Base-by-base conservation (phyloP, 1,140 invertebrate species). In the Drosophila azteca region DNA sequence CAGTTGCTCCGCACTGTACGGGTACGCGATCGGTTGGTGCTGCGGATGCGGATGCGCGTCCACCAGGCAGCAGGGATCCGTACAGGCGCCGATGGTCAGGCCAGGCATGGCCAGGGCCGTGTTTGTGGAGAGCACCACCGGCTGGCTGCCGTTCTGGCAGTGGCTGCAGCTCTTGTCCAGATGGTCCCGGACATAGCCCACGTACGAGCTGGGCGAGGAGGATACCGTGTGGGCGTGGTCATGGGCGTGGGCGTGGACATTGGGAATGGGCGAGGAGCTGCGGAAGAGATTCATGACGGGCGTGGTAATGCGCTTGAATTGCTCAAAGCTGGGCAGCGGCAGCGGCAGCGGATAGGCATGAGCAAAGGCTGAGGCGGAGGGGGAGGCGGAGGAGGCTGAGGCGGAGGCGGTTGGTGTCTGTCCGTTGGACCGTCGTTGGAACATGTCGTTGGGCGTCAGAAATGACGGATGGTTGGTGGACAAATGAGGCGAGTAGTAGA, bases 231-330 rank as follows among this genome's bases (percentile, higher is more conserved):
- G 68, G n/a, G 79, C 67, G 31, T 90, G 83, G 44, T 57, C 79
- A 46, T 90, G 89, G 48, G 44, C 66, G n/a, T 81, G 76, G 46
- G 61, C 65, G n/a, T 60, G 77, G 6, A 43, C 41, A 13, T 54
- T 50, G 41, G 70, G 35, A 17, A 46, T 53, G 57, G 80, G 62
- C 43, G 64, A 64, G 45, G 90, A 90, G 74, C 85, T 90, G 71
- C 90, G 90, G 84, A 91, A 91, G 72, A 90, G 81, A 77, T 90
- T 91, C 64, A 90, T 87, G 66, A 91, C 81, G 70, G 90, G 90
- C 68, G 85, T 75, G 67, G 89, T 84, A 67, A 90, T 63, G 65
- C 84, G 84, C 75, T 91, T 90, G 71, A 90, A 90, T 71, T 78
- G 85, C 62, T 90, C 87, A 68, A 83, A 90, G 77, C 79, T 79